Evolutionary conservation across 2,797 vertebrate genomes (phyloP).

Genomic region (Pelobates cultripes): DNA sequence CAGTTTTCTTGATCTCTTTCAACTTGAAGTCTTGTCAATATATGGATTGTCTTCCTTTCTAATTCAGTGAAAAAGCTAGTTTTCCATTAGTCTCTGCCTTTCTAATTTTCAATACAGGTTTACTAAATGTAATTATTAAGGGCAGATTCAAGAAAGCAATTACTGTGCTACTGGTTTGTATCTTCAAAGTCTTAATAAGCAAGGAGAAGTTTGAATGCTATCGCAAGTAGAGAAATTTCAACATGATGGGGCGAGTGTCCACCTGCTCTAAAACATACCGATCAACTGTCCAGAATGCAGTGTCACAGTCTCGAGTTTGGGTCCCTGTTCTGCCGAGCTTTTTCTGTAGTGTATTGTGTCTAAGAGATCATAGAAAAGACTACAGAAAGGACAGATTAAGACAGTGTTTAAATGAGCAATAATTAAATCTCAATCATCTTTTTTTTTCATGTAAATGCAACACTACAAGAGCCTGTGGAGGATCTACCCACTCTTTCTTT

Average conservation of each 20-base stretch:
- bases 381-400: no score
- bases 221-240: constrained; percentile 59
- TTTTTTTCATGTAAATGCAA: no score
- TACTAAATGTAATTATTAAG: constrained; percentile 97
- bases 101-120: constrained; percentile 83
- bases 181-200: constrained; percentile 97
- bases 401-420: no score
- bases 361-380: no score
- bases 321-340: no score
- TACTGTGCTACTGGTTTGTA: constrained; percentile 89
- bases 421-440: no score
- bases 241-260: constrained; percentile 27
- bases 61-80: constrained; percentile 99
- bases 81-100: constrained; percentile 97
- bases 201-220: constrained; percentile 69
- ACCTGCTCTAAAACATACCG: no score
- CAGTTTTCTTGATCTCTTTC: constrained; percentile 95
- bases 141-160: constrained; percentile 99
- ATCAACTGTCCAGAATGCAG: not conserved
- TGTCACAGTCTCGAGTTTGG: not conserved
- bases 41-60: constrained; percentile 93
- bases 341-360: no score
- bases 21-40: constrained; percentile 98
- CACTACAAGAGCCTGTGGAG: no score
- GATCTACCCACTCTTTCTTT: no score